Conservation (phyloP, 2,888 invertebrate genomes). For the Iphiclides podalirius region DNA sequence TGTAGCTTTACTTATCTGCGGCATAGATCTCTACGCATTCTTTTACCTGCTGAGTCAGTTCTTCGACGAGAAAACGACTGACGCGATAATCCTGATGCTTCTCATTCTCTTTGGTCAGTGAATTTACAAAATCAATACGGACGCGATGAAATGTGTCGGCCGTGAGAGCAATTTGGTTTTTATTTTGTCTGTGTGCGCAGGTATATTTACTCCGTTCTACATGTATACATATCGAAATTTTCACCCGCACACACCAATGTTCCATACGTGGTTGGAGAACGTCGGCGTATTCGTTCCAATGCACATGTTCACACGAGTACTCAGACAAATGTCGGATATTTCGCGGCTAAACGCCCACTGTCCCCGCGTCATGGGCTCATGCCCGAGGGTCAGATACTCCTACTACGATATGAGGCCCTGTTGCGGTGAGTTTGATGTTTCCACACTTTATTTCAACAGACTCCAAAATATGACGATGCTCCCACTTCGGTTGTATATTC, state of each 20-base stretch:
- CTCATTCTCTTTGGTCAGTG: conserved; percentile 28
- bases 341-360: conserved; percentile 30
- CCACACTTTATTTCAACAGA: neutral
- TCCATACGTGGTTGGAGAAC: no score
- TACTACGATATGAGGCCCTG: no score
- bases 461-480: no score
- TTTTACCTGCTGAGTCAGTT: conserved; percentile 68
- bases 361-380: no score
- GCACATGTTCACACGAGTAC: conserved; percentile 23
- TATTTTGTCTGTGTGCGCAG: no score
- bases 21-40: conserved; percentile 80
- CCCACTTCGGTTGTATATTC: no score
- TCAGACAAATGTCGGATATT: conserved; percentile 22
- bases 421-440: conserved; percentile 10
- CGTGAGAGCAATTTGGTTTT: no score
- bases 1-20: conserved; percentile 76
- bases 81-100: conserved; percentile 18
- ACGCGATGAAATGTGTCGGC: no score
- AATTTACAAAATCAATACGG: no score
- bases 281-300: conserved; percentile 22
- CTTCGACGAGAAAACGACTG: conserved; percentile 26
- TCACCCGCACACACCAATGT: no score
- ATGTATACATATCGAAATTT: no score
- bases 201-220: conserved; percentile 20
- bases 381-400: no score